phyloP scores from a whole-genome alignment of 2,113 vertebrate genomes.

The Prolemur simus region DNA sequence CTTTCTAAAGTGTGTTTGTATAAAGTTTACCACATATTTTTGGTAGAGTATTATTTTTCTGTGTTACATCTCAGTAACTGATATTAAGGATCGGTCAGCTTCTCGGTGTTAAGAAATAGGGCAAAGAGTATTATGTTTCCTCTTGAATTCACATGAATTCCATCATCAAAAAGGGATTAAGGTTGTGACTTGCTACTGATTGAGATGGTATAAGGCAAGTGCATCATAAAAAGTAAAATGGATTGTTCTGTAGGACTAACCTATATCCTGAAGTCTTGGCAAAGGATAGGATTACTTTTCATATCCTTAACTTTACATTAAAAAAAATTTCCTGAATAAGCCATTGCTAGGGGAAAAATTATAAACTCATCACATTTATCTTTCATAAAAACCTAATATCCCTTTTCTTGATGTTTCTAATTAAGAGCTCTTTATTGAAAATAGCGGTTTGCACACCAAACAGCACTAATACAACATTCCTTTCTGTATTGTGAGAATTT shows the following conservation, averaged over 20 bases:
- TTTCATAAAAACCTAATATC: neutral
- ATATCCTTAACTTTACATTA: constrained; percentile 16
- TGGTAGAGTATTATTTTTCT: neutral
- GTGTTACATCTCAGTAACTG: neutral
- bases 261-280: neutral
- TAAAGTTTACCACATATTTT: neutral
- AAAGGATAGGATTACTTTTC: neutral
- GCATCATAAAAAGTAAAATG: neutral
- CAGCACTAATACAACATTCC: neutral
- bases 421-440: constrained; percentile 34
- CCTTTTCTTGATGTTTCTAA: constrained; percentile 12
- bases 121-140: neutral
- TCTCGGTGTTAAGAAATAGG: neutral
- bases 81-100: neutral
- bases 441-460: neutral
- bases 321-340: constrained; percentile 28
- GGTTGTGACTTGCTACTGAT: neutral
- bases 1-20: neutral
- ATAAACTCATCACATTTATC: constrained; percentile 34
- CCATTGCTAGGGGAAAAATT: neutral
- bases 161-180: neutral
- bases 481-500: constrained; percentile 40
- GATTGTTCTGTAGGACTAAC: neutral
- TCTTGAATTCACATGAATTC: neutral
- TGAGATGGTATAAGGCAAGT: neutral